phyloP scores from a whole-genome alignment of 1,140 invertebrate genomes.

The Sinonovacula constricta region DNA sequence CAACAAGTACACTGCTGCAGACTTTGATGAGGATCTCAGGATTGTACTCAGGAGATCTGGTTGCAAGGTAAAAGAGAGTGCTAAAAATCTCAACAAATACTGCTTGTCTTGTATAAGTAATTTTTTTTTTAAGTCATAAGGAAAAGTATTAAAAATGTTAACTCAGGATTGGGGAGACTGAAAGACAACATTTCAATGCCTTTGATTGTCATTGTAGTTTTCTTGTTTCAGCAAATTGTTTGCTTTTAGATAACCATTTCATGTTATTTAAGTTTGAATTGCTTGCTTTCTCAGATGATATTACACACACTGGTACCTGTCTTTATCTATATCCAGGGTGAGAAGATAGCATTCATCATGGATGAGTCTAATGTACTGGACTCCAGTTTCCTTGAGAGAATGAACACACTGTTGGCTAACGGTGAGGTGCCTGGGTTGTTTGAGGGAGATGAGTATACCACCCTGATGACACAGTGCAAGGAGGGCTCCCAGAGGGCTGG shows the following conservation, averaged over 20 bases:
- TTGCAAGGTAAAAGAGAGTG: slow-evolving; percentile 87
- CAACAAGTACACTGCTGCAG: slow-evolving; percentile 98
- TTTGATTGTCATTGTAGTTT: too few relatives aligned
- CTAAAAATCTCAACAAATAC: too few relatives aligned
- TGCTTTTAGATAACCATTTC: too few relatives aligned
- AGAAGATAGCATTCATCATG: slow-evolving; percentile 99
- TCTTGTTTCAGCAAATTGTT: too few relatives aligned
- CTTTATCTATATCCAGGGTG: slow-evolving; percentile 83
- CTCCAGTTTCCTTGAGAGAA: slow-evolving; percentile 98
- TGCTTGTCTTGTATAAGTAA: too few relatives aligned
- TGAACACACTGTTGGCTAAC: slow-evolving; percentile 99
- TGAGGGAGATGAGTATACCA: slow-evolving; percentile 96
- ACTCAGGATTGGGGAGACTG: too few relatives aligned
- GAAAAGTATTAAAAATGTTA: too few relatives aligned
- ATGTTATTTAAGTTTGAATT: too few relatives aligned
- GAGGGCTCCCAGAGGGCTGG: slow-evolving; percentile 99
- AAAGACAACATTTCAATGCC: too few relatives aligned
- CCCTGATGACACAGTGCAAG: slow-evolving; percentile 99
- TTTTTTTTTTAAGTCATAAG: too few relatives aligned
- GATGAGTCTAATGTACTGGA: slow-evolving; percentile 99
- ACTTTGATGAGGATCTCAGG: slow-evolving; percentile 99
- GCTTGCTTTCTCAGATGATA: too few relatives aligned
- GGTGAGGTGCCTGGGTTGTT: slow-evolving; percentile 90
- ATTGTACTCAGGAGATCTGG: slow-evolving; percentile 95
- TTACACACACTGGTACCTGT: too few relatives aligned